Evolutionary conservation across 2,797 vertebrate species (phyloP).

Genomic region (Halcyon badia): DNA sequence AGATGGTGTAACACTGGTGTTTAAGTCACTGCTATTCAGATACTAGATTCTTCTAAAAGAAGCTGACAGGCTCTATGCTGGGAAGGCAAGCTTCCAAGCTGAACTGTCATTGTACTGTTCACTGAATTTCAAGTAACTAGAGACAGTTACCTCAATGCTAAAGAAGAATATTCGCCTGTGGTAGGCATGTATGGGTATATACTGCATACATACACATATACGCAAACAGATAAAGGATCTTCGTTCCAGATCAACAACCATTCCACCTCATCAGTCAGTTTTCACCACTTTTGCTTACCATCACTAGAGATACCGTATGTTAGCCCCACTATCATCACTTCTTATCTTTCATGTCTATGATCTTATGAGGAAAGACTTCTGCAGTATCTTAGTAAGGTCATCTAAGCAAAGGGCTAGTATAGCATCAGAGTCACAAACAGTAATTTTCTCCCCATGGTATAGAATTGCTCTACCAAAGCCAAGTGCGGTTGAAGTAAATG

Average conservation of each 20-base stretch:
- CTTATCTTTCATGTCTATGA: background rate
- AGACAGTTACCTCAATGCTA: background rate
- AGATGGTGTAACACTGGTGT: background rate
- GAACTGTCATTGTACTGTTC: background rate
- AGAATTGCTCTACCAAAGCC: background rate
- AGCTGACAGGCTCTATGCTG: background rate
- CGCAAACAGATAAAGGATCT: background rate
- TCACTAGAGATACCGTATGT: accelerated
- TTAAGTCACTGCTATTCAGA: background rate
- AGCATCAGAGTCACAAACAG: background rate
- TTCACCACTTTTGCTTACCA: background rate
- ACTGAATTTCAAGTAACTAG: background rate
- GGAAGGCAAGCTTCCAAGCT: background rate
- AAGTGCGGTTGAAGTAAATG: background rate
- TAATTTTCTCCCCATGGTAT: background rate
- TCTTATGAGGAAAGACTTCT: background rate
- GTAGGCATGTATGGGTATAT: accelerated
- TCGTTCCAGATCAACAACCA: background rate
- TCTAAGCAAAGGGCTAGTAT: background rate
- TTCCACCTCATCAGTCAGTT: background rate
- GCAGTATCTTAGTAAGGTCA: background rate
- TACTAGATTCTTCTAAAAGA: background rate
- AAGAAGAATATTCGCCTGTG: background rate
- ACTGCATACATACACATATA: background rate
- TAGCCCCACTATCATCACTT: background rate